Evolutionary conservation across 1,140 invertebrate genomes (phyloP).

Genomic region (Oscheius sp.): DNA sequence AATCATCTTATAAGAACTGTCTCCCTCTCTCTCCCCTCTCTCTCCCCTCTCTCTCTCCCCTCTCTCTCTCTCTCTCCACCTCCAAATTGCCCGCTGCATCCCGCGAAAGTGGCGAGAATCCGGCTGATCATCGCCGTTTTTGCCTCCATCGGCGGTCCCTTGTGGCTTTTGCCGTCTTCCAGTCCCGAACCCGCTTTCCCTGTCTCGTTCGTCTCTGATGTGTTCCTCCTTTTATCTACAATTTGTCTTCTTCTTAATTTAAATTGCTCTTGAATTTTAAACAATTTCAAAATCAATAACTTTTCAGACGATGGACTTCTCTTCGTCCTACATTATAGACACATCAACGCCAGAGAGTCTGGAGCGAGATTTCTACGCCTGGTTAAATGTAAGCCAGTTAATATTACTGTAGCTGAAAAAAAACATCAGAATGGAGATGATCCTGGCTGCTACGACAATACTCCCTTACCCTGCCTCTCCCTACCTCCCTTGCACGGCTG

Average conservation of each 20-base stretch:
- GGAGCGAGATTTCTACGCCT: constrained; percentile 58
- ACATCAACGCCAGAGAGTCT: constrained; percentile 54
- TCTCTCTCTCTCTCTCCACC: background rate
- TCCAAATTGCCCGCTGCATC: background rate
- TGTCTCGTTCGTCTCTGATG: background rate
- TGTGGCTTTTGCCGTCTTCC: background rate
- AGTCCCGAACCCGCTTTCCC: background rate
- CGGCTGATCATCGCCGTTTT: background rate
- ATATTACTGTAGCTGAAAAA: too few species aligned
- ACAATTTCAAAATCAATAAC: background rate
- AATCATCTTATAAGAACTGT: too few species aligned
- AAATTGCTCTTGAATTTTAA: background rate
- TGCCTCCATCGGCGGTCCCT: background rate
- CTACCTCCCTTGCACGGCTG: background rate
- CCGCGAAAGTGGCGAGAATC: background rate
- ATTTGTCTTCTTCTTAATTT: background rate
- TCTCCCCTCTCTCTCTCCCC: too few species aligned
- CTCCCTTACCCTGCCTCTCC: background rate
- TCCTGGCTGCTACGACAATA: background rate
- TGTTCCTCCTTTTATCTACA: background rate
- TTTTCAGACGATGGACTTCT: constrained; percentile 9
- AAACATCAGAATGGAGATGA: background rate
- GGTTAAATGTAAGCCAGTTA: constrained; percentile 53
- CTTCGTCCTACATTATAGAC: constrained; percentile 46
- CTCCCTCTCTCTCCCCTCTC: too few species aligned